Evolutionary conservation across 2,888 invertebrate genomes (phyloP), one percentile per base, ranked within the genome.

Genomic region (Agrotis segetum): DNA sequence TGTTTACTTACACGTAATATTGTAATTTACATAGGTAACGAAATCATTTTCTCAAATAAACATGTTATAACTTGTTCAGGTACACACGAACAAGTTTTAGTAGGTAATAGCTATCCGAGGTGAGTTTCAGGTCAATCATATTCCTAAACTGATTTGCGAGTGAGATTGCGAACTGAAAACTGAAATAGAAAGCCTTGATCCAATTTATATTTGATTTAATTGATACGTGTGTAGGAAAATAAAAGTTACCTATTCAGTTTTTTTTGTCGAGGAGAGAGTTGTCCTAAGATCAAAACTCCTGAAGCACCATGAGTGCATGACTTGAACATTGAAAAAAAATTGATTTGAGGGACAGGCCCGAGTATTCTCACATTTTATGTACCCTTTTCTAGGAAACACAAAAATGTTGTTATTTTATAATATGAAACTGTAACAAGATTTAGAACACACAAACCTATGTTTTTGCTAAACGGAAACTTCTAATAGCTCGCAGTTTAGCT

Each of bases 71-170:
- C 34, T 50, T 46, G 21, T 50, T 56, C 40, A 11, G 40, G 40
- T 49, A 56, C 46, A 19, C 14, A 58, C 46, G 9, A 72, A 34
- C 17, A 58, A 77, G 70, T 73, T 69, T 69, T 56, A 56, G 44
- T 55, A 24, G 29, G 53, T 53, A 24, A 53, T 55, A 44, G 21
- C 16, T 34, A 58, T 47, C 9, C 13, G 24, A 69, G 58, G 58
- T 50, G 56, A 71, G 40, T 52, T 62, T 52, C 58, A 62, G 72
- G 62, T 71, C 62, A 72, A 63, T 52, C 40, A 56, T 63, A 63
- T 74, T 53, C 50, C 47, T 47, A 49, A 77, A 69, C 44, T 72
- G 34, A 77, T 58, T 72, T 77, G 56, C 21, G 13, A 14, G 29
- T 68, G 44, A 68, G 49, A 76, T 56, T 58, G 46, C 19, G 3